Conservation (phyloP, 2,797 vertebrate species). For the Streptopelia turtur region DNA sequence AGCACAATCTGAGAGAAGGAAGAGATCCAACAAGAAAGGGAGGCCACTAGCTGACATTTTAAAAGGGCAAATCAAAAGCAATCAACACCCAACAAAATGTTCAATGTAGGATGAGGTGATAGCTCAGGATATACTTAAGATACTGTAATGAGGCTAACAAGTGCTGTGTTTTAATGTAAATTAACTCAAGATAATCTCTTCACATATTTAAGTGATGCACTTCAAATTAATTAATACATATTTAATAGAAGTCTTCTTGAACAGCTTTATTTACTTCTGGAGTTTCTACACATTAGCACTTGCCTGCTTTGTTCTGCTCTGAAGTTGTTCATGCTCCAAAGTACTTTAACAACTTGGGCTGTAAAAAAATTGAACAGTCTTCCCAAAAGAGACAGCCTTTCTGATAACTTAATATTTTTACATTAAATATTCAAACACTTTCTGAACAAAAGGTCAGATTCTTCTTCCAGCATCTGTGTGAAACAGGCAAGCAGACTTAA, state of each 20-base stretch:
- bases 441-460: conserved; percentile 73
- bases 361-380: conserved; percentile 60
- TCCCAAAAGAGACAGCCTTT: conserved; percentile 65
- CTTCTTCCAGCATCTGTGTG: conserved; percentile 65
- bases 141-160: conserved; percentile 68
- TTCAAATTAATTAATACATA: conserved; percentile 78
- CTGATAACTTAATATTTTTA: conserved; percentile 73
- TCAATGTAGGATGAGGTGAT: conserved; percentile 54
- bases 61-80: conserved; percentile 74
- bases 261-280: conserved; percentile 77
- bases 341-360: conserved; percentile 53
- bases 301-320: conserved; percentile 68
- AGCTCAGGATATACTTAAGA: conserved; percentile 53
- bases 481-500: conserved; percentile 70
- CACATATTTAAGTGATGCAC: conserved; percentile 73
- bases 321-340: conserved; percentile 63
- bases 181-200: conserved; percentile 75
- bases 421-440: conserved; percentile 67
- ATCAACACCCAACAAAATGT: conserved; percentile 66
- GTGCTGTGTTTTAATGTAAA: conserved; percentile 73
- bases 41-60: conserved; percentile 68
- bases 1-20: conserved; percentile 29
- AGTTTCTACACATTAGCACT: conserved; percentile 73
- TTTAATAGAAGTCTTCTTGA: conserved; percentile 75
- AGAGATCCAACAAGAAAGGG: conserved; percentile 39